phyloP scores from a whole-genome alignment of 2,113 vertebrate species.

The Tautogolabrus adspersus region DNA sequence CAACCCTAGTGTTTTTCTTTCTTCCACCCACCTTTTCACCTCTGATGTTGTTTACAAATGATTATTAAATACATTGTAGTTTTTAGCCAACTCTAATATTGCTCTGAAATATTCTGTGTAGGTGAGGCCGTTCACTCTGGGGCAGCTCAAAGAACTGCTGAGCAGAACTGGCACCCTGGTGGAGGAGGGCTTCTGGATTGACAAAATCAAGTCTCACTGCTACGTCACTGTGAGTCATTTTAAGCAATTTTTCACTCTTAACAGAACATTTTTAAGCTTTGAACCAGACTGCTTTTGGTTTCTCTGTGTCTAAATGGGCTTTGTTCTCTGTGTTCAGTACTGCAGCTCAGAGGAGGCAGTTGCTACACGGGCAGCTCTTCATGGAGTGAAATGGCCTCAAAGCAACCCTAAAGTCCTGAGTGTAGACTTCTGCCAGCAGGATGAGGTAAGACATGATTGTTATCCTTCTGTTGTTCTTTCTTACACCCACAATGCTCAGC shows the following conservation, averaged over 20 bases:
- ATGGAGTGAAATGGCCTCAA: constrained; percentile 94
- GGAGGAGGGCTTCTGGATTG: constrained; percentile 94
- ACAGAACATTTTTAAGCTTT: background rate
- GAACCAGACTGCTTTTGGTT: background rate
- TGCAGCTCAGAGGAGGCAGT: constrained; percentile 88
- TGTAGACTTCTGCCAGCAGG: constrained; percentile 92
- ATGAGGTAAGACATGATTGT: constrained; percentile 85
- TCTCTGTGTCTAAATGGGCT: background rate
- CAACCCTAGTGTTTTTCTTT: background rate
- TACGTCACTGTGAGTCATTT: constrained; percentile 88
- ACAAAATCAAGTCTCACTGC: constrained; percentile 95
- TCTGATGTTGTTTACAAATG: too few relatives aligned
- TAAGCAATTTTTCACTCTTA: background rate
- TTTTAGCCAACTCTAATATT: background rate
- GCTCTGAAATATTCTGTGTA: constrained; percentile 52
- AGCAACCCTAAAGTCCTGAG: constrained; percentile 93
- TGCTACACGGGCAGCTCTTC: constrained; percentile 88
- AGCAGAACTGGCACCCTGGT: constrained; percentile 88
- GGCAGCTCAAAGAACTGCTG: constrained; percentile 91
- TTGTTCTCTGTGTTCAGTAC: constrained; percentile 80
- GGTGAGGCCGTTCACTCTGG: constrained; percentile 93
- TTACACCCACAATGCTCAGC: background rate
- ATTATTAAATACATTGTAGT: background rate
- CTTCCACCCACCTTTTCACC: background rate
- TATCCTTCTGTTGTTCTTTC: background rate